Evolutionary conservation across 2,888 invertebrate species (phyloP).

Genomic region (Automeris io): DNA sequence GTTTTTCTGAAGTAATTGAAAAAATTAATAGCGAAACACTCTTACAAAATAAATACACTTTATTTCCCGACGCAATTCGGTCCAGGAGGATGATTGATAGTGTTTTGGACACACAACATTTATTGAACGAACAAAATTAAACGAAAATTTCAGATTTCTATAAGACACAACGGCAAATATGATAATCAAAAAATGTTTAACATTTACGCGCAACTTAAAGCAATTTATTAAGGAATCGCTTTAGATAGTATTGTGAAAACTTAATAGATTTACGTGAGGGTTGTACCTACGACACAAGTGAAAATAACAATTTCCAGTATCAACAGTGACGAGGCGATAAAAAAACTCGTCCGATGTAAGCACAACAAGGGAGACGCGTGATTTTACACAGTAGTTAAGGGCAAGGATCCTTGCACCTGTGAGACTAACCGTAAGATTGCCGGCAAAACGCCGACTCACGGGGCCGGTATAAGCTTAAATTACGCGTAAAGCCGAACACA

Average conservation of each 20-base stretch:
- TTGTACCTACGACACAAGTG: not conserved
- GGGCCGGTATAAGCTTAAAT: constrained; percentile 69
- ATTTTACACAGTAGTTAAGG: constrained; percentile 45
- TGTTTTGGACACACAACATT: constrained; percentile 60
- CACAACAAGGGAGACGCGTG: constrained; percentile 25
- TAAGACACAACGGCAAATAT: no score
- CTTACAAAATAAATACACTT: constrained; percentile 63
- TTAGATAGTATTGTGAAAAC: no score
- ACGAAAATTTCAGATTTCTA: constrained; percentile 46
- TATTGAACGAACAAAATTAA: constrained; percentile 51
- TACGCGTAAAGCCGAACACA: constrained; percentile 75
- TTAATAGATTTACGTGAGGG: no score
- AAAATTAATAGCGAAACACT: constrained; percentile 62
- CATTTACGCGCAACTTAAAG: no score
- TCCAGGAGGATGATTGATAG: constrained; percentile 66
- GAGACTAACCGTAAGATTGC: constrained; percentile 54
- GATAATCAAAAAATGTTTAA: no score
- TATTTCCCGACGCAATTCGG: constrained; percentile 59
- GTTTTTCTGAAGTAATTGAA: constrained; percentile 14
- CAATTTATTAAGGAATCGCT: no score
- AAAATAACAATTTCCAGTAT: not conserved
- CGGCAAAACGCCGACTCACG: constrained; percentile 65
- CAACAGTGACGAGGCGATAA: constrained; percentile 36
- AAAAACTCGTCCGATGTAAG: constrained; percentile 1
- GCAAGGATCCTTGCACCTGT: constrained; percentile 48